Percentiles rank a stretch among this genome's conserved stretches.
Conservation (phyloP, 2,888 invertebrate genomes). For the Limnephilus marmoratus region DNA sequence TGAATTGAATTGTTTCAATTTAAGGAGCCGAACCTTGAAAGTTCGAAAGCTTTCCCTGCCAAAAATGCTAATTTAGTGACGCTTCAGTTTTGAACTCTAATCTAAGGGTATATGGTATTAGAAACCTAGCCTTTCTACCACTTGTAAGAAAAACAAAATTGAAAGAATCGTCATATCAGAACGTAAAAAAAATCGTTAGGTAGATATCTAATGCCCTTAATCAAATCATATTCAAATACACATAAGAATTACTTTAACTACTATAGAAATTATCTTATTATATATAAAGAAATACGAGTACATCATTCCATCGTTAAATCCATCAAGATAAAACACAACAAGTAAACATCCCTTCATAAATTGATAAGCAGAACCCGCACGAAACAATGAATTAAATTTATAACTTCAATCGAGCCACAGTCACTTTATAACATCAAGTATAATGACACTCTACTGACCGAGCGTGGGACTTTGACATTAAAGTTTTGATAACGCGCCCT, state of each 20-base stretch:
- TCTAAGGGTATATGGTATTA: neutral
- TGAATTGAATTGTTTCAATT: neutral
- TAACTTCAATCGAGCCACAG: neutral
- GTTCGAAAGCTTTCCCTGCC: neutral
- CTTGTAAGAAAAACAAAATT: neutral
- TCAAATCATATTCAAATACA: neutral
- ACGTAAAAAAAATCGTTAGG: too few species aligned
- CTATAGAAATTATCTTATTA: neutral
- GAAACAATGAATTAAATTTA: neutral
- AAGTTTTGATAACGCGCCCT: neutral
- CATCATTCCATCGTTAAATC: too few species aligned
- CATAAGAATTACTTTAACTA: neutral
- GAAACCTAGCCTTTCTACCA: neutral
- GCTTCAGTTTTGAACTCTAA: too few species aligned
- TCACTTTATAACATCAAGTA: neutral
- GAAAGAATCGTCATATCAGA: neutral
- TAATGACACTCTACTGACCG: neutral
- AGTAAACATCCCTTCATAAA: neutral
- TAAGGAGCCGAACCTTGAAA: neutral
- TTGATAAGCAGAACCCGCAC: neutral
- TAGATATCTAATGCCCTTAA: neutral
- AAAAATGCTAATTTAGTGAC: too few species aligned
- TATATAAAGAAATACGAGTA: neutral
- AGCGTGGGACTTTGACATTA: conserved; percentile 23
- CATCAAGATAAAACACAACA: neutral